Evolutionary conservation across 1,140 invertebrate species (phyloP), one percentile per base, ranked within the genome.

Genomic region (Hylaeus volcanicus): DNA sequence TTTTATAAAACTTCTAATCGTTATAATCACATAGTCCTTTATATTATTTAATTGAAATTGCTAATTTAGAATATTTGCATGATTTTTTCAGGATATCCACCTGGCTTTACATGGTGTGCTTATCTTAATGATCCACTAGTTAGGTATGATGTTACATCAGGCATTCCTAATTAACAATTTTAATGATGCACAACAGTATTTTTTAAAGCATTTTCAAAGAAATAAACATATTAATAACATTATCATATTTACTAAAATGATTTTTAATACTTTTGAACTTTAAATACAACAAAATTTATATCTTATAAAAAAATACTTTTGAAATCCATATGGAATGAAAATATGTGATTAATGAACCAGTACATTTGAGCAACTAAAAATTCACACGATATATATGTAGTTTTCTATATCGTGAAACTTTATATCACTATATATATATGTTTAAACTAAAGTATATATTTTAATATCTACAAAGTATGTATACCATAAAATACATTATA

Each of bases 71-170:
- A 56, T 73, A 48, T 73, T 53, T 45, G 77, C 73, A 81, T 86
- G 64, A 86, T 64, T 89, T 90, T 93, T 93, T 76, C 91, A 93
- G 92, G 92, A 82, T 93, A 93, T 88, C 92, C 92, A 83, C 90
- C 92, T 83, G 92, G 92, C 55, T 93, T 93, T 82, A 93, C 92
- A 63, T 93, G 92, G 92, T 93, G 92, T 83, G 90, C 92, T 89
- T 93, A 93, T 83, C 84, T 93, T 86, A 90, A 81, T 72, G 90
- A 93, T 86, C 91, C 92, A 88, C 88, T 82, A 48, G 41, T 85
- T 81, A 88, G 81, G 82, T 89, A 85, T 81, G 86, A 91, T 69
- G 70, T 85, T 68, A 61, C 86, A 74, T 71, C 76, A 76, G 73
- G 68, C 75, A 65, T 84, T 3, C 76, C 71, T 43, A 51, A 72